Conservation (phyloP, 2,888 invertebrate genomes). For the Bhutanitis thaidina region DNA sequence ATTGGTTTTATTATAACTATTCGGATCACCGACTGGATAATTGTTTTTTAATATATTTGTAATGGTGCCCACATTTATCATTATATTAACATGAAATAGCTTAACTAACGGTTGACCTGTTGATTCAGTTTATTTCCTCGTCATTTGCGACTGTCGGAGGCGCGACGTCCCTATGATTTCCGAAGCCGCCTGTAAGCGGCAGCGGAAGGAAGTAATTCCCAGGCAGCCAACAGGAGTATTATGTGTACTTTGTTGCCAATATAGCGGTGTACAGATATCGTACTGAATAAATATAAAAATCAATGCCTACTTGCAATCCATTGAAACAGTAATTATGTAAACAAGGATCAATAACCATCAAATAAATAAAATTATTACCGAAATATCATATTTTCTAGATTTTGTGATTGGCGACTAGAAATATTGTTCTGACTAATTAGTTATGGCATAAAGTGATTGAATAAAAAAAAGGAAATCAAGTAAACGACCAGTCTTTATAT, state of each 20-base stretch:
- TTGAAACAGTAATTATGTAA: too few relatives aligned
- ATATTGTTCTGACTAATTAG: too few relatives aligned
- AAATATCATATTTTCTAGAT: too few relatives aligned
- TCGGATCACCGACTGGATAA: too few relatives aligned
- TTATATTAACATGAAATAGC: neutral
- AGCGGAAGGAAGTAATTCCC: constrained; percentile 75
- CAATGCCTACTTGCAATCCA: neutral
- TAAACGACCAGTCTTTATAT: too few relatives aligned
- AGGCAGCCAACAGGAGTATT: constrained; percentile 51
- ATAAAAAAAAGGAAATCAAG: too few relatives aligned
- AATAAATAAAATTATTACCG: too few relatives aligned
- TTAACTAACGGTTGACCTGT: constrained; percentile 42
- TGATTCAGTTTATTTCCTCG: constrained; percentile 68
- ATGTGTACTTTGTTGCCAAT: constrained; percentile 17
- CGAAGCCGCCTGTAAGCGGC: constrained; percentile 45
- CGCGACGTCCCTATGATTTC: constrained; percentile 67
- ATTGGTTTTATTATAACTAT: too few relatives aligned
- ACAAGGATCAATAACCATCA: too few relatives aligned
- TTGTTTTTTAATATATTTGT: constrained; percentile 1
- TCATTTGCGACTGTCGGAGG: constrained; percentile 58
- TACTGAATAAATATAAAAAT: neutral
- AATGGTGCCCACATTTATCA: constrained; percentile 7
- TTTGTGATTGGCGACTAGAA: too few relatives aligned
- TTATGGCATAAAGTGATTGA: too few relatives aligned
- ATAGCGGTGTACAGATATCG: neutral